phyloP scores from a whole-genome alignment of 2,888 invertebrate genomes.

The Pardosa pseudoannulata region DNA sequence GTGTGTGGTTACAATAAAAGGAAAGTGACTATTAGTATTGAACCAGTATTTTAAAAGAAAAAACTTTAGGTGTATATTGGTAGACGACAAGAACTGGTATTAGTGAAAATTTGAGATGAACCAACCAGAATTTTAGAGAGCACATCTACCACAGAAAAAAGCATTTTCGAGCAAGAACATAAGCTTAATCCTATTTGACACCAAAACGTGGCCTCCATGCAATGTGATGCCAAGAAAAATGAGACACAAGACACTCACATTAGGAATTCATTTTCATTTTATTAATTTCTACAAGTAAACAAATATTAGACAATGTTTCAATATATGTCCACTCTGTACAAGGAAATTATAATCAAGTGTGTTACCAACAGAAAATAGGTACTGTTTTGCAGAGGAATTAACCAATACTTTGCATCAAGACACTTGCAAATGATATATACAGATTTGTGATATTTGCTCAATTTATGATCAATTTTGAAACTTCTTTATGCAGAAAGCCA shows the following conservation, averaged over 20 bases:
- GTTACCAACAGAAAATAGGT: no score
- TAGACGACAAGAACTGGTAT: no score
- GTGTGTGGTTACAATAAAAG: no score
- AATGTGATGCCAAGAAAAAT: conserved; percentile 73
- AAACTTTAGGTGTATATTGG: no score
- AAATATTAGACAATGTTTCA: conserved; percentile 36
- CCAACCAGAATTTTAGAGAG: conserved; percentile 2
- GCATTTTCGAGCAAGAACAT: conserved; percentile 73
- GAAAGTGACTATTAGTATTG: no score
- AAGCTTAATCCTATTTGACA: conserved; percentile 52
- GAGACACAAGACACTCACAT: conserved; percentile 66
- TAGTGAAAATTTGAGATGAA: no score
- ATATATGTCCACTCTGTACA: neutral
- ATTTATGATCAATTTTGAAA: conserved; percentile 2
- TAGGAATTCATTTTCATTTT: conserved; percentile 57
- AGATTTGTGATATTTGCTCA: neutral
- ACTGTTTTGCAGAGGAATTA: neutral
- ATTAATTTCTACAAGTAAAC: conserved; percentile 46
- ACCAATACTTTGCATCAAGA: neutral
- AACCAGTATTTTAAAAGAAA: no score
- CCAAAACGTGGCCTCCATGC: conserved; percentile 69
- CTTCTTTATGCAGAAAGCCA: neutral
- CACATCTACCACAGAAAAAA: conserved; percentile 74
- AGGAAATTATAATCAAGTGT: neutral
- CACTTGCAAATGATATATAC: neutral